These are phyloP conservation scores for Melinaea menophilus DNA, from an alignment of 2,888 invertebrate genomes.

Conservation along the genomic window DNA sequence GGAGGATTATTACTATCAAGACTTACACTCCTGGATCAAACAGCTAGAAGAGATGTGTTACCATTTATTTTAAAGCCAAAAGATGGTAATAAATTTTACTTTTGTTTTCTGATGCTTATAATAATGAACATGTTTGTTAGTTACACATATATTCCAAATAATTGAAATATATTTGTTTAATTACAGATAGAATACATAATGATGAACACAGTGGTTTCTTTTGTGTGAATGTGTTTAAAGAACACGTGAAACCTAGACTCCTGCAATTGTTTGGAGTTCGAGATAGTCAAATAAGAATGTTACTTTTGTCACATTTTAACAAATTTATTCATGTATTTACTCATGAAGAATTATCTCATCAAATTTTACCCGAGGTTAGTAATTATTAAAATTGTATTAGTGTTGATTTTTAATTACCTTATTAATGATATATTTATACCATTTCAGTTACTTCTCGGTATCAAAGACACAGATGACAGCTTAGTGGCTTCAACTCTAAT, in stretches of 20 bases:
- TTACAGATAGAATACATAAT: slow-evolving; percentile 62
- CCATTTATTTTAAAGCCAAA: slow-evolving; percentile 84
- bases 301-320: slow-evolving; percentile 87
- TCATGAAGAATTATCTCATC: slow-evolving; percentile 84
- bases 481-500: slow-evolving; percentile 89
- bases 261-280: slow-evolving; percentile 90
- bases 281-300: slow-evolving; percentile 86
- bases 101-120: not conserved
- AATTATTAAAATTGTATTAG: not conserved
- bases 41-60: slow-evolving; percentile 85
- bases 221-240: slow-evolving; percentile 81
- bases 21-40: slow-evolving; percentile 89
- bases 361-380: slow-evolving; percentile 89
- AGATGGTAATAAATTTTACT: slow-evolving; percentile 70
- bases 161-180: slow-evolving; percentile 11
- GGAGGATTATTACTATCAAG: slow-evolving; percentile 87
- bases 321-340: slow-evolving; percentile 86
- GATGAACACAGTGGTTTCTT: slow-evolving; percentile 80
- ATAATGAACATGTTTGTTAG: not conserved
- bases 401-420: slow-evolving; percentile 8
- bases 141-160: not conserved
- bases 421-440: not conserved
- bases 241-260: slow-evolving; percentile 86
- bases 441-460: slow-evolving; percentile 86
- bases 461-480: slow-evolving; percentile 90